These are phyloP conservation scores for Eutolmus rufibarbis DNA, from an alignment of 2,888 invertebrate genomes.

Conservation along the genomic window DNA sequence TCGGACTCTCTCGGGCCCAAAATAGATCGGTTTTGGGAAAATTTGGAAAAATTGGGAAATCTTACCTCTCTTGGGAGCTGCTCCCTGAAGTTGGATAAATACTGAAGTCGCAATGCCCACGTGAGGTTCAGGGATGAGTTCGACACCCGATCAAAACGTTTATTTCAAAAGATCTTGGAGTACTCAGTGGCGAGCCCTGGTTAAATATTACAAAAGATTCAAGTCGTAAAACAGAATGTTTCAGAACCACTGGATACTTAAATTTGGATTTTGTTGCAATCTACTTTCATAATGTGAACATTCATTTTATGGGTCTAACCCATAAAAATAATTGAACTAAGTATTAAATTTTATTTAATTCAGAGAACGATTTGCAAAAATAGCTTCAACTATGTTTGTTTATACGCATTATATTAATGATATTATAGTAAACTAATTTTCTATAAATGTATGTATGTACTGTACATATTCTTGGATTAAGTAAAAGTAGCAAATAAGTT, in stretches of 20 bases:
- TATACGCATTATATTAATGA: too few species aligned
- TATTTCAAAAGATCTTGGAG: not conserved
- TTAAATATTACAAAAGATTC: not conserved
- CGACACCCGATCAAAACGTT: not conserved
- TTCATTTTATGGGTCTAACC: not conserved
- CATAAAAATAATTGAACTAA: not conserved
- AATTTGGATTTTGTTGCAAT: not conserved
- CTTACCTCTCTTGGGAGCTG: not conserved
- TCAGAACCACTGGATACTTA: not conserved
- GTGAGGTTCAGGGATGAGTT: slow-evolving; percentile 1
- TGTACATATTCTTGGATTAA: too few species aligned
- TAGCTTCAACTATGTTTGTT: not conserved
- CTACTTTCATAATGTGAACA: not conserved
- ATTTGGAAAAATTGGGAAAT: slow-evolving; percentile 2
- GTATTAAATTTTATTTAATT: not conserved
- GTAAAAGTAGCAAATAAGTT: too few species aligned
- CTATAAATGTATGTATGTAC: not conserved
- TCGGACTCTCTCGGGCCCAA: slow-evolving; percentile 11
- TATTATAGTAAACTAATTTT: not conserved
- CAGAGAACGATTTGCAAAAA: not conserved
- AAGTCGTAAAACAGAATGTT: not conserved
- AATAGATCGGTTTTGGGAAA: slow-evolving; percentile 24
- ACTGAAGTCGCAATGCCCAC: not conserved
- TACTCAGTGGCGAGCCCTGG: not conserved
- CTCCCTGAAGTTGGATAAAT: not conserved